Base-by-base conservation (phyloP, 2,797 vertebrate genomes). In the Channallabes apus region DNA sequence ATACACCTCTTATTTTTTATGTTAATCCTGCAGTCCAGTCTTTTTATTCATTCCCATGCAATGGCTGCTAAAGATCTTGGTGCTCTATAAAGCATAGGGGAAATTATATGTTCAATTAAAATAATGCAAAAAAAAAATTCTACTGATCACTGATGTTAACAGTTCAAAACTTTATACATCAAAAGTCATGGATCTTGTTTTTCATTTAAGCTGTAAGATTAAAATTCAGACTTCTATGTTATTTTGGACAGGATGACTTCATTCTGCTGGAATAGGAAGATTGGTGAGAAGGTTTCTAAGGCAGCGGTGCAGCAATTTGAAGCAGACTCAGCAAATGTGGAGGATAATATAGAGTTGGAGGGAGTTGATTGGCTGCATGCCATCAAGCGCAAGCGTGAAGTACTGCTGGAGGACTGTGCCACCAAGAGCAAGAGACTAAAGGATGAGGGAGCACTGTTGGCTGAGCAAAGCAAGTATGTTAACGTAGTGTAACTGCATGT, bases 231-330 rank as follows among this genome's bases (percentile, higher is more conserved):
- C 17, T 78, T 68, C n/a, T n/a, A n/a, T n/a, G 35, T 83, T 73
- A 3, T 73, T 61, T 83, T 83, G 4, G 0, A 6, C 83, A 94
- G 89, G 73, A 99, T 99, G 98, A 97, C 97, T 77, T 99, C 97
- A 2, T 99, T 99, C 89, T 96, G 97, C 9, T 99, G 98, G 98
- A 99, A 99, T 91, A 96, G 97, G 85, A 99, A 97, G 90, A 96
- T 95, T 15, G 98, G 98, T 0, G 98, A 99, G 91, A 97, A 95
- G 87, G 97, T 99, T 58, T 98, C 97, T 0, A 98, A 95, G 91
- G 93, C 93, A 2, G 95, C 91, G 11, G 95, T 96, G 15, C 96
- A 96, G 91, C 95, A 96, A 41, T 99, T 99, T 88, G 96, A 97
- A 90, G 95, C 95, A 0, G 96, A 97, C 82, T 94, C 95, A 0